Evolutionary conservation across 2,888 invertebrate genomes (phyloP).

Genomic region (Anoncus sp.): DNA sequence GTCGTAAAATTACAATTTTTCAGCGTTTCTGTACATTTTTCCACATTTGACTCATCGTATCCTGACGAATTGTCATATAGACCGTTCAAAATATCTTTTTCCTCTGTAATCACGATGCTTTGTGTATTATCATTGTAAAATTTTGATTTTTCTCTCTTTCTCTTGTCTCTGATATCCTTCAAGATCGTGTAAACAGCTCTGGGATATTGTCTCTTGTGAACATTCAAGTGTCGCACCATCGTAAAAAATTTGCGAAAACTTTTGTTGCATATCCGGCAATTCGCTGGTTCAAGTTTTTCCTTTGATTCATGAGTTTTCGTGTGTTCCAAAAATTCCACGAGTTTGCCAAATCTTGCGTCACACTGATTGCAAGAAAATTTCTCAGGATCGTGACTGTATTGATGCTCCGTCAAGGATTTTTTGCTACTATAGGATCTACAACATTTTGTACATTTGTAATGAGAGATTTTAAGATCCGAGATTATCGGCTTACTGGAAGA

Average conservation of each 20-base stretch:
- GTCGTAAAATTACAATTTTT: conserved; percentile 28
- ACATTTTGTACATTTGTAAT: conserved; percentile 69
- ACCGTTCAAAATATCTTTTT: too few species aligned
- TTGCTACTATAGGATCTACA: conserved; percentile 69
- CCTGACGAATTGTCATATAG: too few species aligned
- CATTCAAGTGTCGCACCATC: conserved; percentile 77
- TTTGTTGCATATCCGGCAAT: conserved; percentile 76
- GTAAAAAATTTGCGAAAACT: conserved; percentile 75
- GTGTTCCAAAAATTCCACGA: conserved; percentile 69
- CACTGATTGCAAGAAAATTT: conserved; percentile 72
- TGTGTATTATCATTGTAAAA: too few species aligned
- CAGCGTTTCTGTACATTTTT: too few species aligned
- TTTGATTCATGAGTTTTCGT: conserved; percentile 67
- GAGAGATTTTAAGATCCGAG: not conserved
- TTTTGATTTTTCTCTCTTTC: conserved; percentile 57
- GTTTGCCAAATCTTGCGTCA: conserved; percentile 67
- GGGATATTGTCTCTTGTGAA: conserved; percentile 76
- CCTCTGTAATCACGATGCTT: too few species aligned
- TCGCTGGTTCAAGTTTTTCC: conserved; percentile 68
- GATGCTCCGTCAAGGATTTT: conserved; percentile 68
- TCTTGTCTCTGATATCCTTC: conserved; percentile 75
- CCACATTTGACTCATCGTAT: too few species aligned
- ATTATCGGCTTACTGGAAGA: too few species aligned
- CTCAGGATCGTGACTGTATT: conserved; percentile 62
- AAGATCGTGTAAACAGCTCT: conserved; percentile 76